phyloP scores from a whole-genome alignment of 2,888 invertebrate genomes.

The Itoplectis maculator region DNA sequence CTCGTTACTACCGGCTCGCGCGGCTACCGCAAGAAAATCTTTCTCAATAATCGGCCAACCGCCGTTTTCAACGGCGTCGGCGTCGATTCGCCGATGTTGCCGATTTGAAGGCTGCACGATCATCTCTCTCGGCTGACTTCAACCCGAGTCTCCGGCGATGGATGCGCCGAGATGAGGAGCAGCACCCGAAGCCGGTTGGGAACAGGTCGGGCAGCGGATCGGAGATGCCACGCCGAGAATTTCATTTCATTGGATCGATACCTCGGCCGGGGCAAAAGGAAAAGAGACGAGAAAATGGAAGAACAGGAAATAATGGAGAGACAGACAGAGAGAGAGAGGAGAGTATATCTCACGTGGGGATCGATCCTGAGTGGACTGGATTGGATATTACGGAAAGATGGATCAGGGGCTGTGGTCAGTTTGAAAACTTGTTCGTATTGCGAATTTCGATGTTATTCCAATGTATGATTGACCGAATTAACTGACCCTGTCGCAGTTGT shows the following conservation, averaged over 20 bases:
- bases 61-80: too few species aligned
- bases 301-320: conserved; percentile 11
- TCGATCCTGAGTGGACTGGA: neutral
- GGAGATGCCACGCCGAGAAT: conserved; percentile 5
- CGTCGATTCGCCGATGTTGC: neutral
- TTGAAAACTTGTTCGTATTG: neutral
- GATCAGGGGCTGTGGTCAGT: neutral
- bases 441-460: neutral
- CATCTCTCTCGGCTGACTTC: conserved; percentile 20
- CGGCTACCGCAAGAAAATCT: conserved; percentile 33
- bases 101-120: conserved; percentile 16
- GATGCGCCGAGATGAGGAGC: conserved; percentile 2
- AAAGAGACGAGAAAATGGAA: conserved; percentile 7
- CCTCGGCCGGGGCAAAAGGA: neutral
- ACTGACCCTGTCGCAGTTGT: too few species aligned
- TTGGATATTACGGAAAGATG: conserved; percentile 17
- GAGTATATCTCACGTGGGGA: neutral
- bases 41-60: conserved; percentile 37
- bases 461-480: too few species aligned
- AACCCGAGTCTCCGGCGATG: neutral
- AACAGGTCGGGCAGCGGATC: conserved; percentile 3
- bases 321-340: neutral
- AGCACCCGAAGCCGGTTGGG: neutral
- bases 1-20: neutral
- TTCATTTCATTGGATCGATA: conserved; percentile 26